phyloP scores from a whole-genome alignment of 2,113 vertebrate genomes.

The Psephotus haematonotus region DNA sequence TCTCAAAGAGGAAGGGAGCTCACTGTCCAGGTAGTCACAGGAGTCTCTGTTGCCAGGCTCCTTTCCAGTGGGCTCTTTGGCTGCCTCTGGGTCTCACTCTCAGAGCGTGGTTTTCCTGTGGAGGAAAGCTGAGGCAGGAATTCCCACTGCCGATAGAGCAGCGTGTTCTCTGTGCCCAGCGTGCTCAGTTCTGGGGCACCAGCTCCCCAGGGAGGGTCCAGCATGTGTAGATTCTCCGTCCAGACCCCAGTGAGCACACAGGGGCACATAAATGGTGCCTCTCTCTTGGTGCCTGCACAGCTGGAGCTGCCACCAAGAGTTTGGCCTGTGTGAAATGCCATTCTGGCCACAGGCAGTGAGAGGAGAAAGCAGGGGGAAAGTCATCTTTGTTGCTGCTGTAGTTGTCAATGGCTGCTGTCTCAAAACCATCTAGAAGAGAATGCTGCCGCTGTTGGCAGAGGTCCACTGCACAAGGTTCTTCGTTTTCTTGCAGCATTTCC shows the following conservation, averaged over 20 bases:
- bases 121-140: background rate
- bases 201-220: no score
- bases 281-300: background rate
- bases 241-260: background rate
- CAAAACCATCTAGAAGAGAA: background rate
- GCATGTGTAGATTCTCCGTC: background rate
- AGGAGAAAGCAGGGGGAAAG: no score
- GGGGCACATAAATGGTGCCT: background rate
- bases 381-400: background rate
- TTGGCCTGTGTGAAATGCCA: background rate
- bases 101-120: background rate
- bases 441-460: background rate
- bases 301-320: background rate
- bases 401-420: background rate
- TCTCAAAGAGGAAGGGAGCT: no score
- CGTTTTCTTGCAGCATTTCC: no score
- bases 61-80: background rate
- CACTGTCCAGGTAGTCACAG: no score
- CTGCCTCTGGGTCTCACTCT: background rate
- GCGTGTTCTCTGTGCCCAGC: background rate
- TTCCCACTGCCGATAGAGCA: background rate
- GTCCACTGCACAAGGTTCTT: no score
- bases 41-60: background rate
- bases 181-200: background rate
- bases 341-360: no score